Conservation (phyloP, 1,140 invertebrate genomes). For the Drosophila ambigua region DNA sequence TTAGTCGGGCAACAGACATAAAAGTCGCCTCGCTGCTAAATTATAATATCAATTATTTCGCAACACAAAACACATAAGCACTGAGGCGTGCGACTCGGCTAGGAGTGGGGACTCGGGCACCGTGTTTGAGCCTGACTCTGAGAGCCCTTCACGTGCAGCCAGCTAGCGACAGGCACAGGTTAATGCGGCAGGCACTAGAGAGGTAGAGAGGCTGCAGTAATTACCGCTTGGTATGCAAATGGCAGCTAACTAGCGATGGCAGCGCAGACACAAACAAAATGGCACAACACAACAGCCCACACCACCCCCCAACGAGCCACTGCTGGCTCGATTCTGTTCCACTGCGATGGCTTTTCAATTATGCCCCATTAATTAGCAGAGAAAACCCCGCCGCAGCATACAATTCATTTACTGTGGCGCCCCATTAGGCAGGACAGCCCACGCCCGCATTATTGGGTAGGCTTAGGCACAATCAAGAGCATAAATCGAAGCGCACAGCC, state of each 20-base stretch:
- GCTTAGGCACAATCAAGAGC: neutral
- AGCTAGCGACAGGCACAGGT: slow-evolving; percentile 28
- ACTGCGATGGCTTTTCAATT: slow-evolving; percentile 45
- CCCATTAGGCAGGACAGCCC: slow-evolving; percentile 24
- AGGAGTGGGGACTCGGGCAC: neutral
- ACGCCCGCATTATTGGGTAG: neutral
- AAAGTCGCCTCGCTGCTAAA: slow-evolving; percentile 54
- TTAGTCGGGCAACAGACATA: slow-evolving; percentile 40
- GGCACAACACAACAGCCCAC: slow-evolving; percentile 18
- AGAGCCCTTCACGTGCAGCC: slow-evolving; percentile 32
- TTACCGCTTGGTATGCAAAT: slow-evolving; percentile 57
- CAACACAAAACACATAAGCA: slow-evolving; percentile 36
- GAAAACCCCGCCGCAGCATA: slow-evolving; percentile 3
- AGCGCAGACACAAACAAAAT: slow-evolving; percentile 28
- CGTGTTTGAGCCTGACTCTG: too few species aligned
- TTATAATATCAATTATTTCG: slow-evolving; percentile 70
- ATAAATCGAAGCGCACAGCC: neutral
- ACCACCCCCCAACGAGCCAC: neutral
- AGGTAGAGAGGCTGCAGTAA: slow-evolving; percentile 36
- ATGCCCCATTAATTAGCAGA: slow-evolving; percentile 43
- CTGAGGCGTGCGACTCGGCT: neutral
- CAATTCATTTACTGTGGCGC: slow-evolving; percentile 33
- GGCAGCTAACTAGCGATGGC: slow-evolving; percentile 43
- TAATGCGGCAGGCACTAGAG: neutral
- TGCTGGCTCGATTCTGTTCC: slow-evolving; percentile 5